Percentiles rank a stretch among this genome's conserved stretches.
phyloP scores from a whole-genome alignment of 2,113 vertebrate species.

The Corythaeola cristata region DNA sequence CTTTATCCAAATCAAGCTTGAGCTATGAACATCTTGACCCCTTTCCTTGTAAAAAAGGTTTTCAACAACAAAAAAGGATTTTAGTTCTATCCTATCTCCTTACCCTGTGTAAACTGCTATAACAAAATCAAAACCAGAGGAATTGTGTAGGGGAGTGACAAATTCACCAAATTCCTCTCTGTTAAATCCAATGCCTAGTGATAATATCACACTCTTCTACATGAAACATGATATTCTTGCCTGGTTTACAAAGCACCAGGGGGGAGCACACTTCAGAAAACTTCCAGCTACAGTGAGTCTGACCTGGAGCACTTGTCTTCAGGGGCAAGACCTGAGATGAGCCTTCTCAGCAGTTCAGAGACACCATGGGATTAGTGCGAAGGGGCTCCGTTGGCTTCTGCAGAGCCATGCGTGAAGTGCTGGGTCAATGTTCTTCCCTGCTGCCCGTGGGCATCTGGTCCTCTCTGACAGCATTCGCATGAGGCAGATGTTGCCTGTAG shows the following conservation, averaged over 20 bases:
- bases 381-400: background rate
- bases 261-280: conserved; percentile 33
- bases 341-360: conserved; percentile 34
- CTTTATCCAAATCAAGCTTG: background rate
- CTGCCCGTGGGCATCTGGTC: background rate
- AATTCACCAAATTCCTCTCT: conserved; percentile 33
- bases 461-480: background rate
- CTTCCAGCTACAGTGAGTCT: conserved; percentile 35
- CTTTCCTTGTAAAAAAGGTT: background rate
- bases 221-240: background rate
- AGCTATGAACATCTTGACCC: background rate
- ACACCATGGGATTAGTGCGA: conserved; percentile 17
- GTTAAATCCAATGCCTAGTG: background rate
- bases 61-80: background rate
- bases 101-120: background rate
- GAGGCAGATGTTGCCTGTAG: background rate
- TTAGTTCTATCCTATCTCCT: background rate
- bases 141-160: conserved; percentile 9
- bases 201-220: background rate
- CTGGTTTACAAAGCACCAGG: background rate
- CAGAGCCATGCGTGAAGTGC: rapidly evolving
- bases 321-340: conserved; percentile 3
- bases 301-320: conserved; percentile 38
- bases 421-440: background rate
- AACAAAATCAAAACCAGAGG: conserved; percentile 20